A percentile compares a stretch with the other conserved stretches of the same genome.
Conservation (phyloP, 2,797 vertebrate genomes). For the Oryzias dopingdopingensis region DNA sequence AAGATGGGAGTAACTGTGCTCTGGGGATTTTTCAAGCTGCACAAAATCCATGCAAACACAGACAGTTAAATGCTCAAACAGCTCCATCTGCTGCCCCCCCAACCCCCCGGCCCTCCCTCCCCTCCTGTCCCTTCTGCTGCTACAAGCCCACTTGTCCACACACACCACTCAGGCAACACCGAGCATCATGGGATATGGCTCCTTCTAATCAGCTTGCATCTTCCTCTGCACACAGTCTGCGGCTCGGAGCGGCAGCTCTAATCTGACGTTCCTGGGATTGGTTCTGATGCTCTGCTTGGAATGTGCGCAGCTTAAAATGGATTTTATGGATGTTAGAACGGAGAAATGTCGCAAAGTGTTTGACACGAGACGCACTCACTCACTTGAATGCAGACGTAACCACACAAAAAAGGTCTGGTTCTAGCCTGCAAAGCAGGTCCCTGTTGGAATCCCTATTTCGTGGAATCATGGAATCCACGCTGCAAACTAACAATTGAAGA, state of each 20-base stretch:
- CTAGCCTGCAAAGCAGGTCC: no score
- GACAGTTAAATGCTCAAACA: conserved; percentile 44
- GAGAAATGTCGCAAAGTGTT: no score
- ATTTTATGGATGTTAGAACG: conserved; percentile 18
- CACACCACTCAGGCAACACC: conserved; percentile 17
- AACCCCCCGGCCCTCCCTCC: conserved; percentile 5
- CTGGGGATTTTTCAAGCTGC: conserved; percentile 15
- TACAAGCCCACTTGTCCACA: conserved; percentile 24
- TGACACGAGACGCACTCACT: no score
- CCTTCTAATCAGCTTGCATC: conserved; percentile 52
- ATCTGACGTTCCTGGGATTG: conserved; percentile 41
- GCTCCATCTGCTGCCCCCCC: conserved; percentile 40
- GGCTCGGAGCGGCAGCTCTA: conserved; percentile 37
- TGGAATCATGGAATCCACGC: no score
- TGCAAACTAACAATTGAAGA: no score
- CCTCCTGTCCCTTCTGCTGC: conserved; percentile 9
- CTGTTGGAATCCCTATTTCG: no score
- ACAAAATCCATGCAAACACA: conserved; percentile 31
- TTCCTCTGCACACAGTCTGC: conserved; percentile 22
- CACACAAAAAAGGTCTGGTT: no score
- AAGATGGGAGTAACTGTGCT: conserved; percentile 5
- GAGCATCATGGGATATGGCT: conserved; percentile 49
- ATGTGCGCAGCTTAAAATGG: conserved; percentile 1
- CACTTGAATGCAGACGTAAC: no score
- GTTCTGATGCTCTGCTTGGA: conserved; percentile 27